phyloP scores from a whole-genome alignment of 2,797 vertebrate species.

The Chaenodraco wilsoni region DNA sequence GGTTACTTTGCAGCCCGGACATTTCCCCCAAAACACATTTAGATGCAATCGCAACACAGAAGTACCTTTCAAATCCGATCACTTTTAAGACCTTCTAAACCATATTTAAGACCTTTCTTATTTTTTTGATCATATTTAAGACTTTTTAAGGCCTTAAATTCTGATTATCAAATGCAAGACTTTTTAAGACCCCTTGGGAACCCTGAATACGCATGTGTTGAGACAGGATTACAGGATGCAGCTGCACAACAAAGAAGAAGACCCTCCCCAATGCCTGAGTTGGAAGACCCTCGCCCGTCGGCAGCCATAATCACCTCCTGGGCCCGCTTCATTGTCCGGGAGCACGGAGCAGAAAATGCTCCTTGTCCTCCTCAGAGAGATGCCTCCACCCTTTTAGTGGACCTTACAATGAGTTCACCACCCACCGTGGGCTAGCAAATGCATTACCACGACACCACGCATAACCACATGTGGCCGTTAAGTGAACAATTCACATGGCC shows the following conservation, averaged over 20 bases:
- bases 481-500: neutral
- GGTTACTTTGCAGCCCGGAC: no score
- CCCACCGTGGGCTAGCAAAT: slow-evolving; percentile 8
- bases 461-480: neutral
- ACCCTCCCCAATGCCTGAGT: slow-evolving; percentile 1
- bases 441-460: slow-evolving; percentile 1
- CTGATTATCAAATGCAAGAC: no score
- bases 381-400: slow-evolving; percentile 13
- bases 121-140: no score
- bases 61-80: no score
- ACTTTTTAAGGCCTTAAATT: no score
- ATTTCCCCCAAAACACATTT: no score
- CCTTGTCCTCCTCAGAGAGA: slow-evolving; percentile 27
- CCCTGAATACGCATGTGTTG: slow-evolving; percentile 8
- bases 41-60: no score
- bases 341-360: slow-evolving; percentile 40
- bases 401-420: slow-evolving; percentile 24
- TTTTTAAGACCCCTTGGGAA: no score
- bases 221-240: slow-evolving; percentile 9
- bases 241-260: slow-evolving; percentile 18
- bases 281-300: slow-evolving; percentile 19
- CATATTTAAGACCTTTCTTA: no score
- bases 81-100: no score
- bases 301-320: slow-evolving; percentile 40
- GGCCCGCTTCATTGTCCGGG: slow-evolving; percentile 38